Evolutionary conservation across 2,888 invertebrate species (phyloP).

Genomic region (Drosophila paranaensis): DNA sequence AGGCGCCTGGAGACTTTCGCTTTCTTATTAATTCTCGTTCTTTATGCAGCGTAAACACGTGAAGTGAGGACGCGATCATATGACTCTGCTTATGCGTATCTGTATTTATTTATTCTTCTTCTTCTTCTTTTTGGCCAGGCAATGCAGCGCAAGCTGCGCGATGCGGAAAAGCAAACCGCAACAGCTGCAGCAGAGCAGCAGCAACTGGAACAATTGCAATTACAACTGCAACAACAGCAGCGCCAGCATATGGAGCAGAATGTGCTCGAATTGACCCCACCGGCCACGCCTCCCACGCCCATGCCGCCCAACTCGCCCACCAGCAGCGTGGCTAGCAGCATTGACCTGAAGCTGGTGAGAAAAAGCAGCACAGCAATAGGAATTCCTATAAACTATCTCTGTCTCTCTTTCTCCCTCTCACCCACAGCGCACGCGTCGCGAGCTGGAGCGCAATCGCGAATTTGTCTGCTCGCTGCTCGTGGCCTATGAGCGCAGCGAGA

Average conservation of each 20-base stretch:
- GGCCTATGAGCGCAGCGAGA: conserved; percentile 72
- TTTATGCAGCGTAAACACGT: conserved; percentile 1
- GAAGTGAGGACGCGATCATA: conserved; percentile 45
- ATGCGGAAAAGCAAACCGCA: conserved; percentile 49
- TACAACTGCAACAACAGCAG: conserved; percentile 27
- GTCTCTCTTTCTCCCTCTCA: not conserved
- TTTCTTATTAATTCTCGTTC: conserved; percentile 38
- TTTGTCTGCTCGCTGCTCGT: conserved; percentile 69
- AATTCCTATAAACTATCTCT: conserved; percentile 1
- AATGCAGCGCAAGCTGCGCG: conserved; percentile 66
- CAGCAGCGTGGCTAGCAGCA: conserved; percentile 60
- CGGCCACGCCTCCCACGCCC: conserved; percentile 73
- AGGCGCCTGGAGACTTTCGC: conserved; percentile 53
- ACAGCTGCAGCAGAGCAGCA: conserved; percentile 26
- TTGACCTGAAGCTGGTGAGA: conserved; percentile 65
- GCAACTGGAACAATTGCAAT: conserved; percentile 21
- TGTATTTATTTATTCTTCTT: conserved; percentile 50
- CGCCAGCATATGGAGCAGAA: conserved; percentile 36
- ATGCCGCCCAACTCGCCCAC: conserved; percentile 63
- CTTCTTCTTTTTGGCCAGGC: conserved; percentile 52
- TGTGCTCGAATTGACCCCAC: conserved; percentile 67
- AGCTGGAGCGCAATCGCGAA: conserved; percentile 71
- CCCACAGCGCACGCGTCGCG: conserved; percentile 64
- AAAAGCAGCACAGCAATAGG: conserved; percentile 10
- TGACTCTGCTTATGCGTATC: conserved; percentile 36